Percentiles rank a stretch among this genome's conserved stretches.
phyloP scores from a whole-genome alignment of 2,113 vertebrate species.

The Gnathonemus echidnorhynchus region DNA sequence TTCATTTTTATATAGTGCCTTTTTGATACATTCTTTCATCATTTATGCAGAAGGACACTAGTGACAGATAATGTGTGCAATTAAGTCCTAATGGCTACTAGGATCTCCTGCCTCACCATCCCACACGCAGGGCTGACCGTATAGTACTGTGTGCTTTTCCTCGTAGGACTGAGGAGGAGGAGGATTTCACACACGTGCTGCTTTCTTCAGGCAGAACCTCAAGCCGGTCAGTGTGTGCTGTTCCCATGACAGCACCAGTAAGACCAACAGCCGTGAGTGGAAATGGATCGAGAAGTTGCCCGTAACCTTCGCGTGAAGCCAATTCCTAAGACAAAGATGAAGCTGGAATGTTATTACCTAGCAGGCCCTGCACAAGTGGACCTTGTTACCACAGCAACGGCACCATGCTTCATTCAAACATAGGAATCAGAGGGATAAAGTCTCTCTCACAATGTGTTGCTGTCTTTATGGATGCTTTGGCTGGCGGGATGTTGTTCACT shows the following conservation, averaged over 20 bases:
- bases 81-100: not conserved
- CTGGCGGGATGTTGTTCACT: not conserved
- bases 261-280: not conserved
- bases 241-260: not conserved
- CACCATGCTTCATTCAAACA: not conserved
- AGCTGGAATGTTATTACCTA: not conserved
- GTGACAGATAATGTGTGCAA: not conserved
- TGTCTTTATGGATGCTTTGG: not conserved
- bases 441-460: not conserved
- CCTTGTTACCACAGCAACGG: not conserved
- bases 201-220: not conserved
- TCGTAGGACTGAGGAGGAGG: not conserved
- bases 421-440: not conserved
- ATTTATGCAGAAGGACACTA: not conserved
- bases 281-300: not conserved
- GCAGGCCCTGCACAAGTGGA: not conserved
- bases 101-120: not conserved
- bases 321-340: not conserved
- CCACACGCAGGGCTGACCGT: not conserved
- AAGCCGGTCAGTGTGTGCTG: not conserved
- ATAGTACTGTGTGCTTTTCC: not conserved
- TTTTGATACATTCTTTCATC: not conserved
- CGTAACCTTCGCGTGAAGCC: not conserved
- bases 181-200: not conserved
- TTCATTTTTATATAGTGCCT: not conserved